Evolutionary conservation across 2,797 vertebrate genomes (phyloP), one percentile per base, ranked within the genome.

Genomic region (Alfaro cultratus): DNA sequence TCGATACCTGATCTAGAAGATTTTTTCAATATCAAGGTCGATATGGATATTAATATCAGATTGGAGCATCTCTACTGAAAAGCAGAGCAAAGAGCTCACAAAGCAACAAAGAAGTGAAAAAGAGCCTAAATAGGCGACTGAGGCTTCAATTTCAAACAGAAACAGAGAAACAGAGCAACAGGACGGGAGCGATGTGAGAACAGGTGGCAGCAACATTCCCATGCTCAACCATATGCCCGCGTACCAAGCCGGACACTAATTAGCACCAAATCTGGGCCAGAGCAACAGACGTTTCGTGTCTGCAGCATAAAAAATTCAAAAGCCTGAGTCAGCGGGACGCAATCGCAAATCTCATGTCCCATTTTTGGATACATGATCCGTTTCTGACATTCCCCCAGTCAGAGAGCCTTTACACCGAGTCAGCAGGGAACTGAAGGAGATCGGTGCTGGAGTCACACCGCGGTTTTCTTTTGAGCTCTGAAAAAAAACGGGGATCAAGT

Each of bases 231-330:
- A 70, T 43, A 74, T 78, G 91, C 87, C 91, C 90, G 89, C 89
- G 83, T 93, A 91, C 82, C 87, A 88, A 80, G 81, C 90, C 26
- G 88, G 89, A 82, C 92, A 85, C 91, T 94, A 94, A 95, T 94
- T 94, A 94, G 90, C 83, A 84, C 62, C 83, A 83, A 92, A 95
- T 94, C 89, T 93, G 94, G 95, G 94, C 91, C 93, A 94, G 83
- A 83, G 87, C 82, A 51, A 93, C 92, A 94, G 87, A 93, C 92
- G 91, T 93, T 89, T 88, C 73, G 82, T 80, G 74, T 93, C 87
- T 88, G 89, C 88, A 83, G 53, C 87, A 94, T 94, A 46, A 94
- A 95, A 95, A 84, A 95, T 94, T 93, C 86, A 94, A 81, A 87
- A 34, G 85, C 49, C 71, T 89, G 87, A 83, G 86, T 90, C 88